phyloP scores from a whole-genome alignment of 2,113 vertebrate species.

The Lepus americanus region DNA sequence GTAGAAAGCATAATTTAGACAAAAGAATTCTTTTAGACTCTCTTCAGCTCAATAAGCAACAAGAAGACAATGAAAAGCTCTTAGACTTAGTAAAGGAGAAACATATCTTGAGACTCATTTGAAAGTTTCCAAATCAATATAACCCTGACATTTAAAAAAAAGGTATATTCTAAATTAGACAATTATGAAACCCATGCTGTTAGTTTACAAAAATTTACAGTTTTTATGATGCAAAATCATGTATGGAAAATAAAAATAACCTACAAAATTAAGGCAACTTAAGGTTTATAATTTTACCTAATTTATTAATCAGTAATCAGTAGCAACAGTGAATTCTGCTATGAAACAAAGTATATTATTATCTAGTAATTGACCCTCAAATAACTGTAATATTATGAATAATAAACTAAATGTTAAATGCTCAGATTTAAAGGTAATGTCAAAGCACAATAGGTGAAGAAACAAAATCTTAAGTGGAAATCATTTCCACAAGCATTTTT shows the following conservation, averaged over 20 bases:
- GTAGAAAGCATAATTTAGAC: neutral
- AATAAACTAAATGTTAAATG: neutral
- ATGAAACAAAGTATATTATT: neutral
- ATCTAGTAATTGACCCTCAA: neutral
- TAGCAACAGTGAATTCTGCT: neutral
- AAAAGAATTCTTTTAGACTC: neutral
- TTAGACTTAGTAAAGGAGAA: neutral
- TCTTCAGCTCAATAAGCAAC: neutral
- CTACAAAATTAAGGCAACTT: neutral
- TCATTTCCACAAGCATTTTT: slow-evolving; percentile 1
- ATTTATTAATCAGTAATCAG: slow-evolving; percentile 7
- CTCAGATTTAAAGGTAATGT: neutral
- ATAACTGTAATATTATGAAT: neutral
- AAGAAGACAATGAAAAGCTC: neutral
- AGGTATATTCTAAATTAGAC: no score
- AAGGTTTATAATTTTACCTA: neutral
- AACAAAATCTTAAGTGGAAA: slow-evolving; percentile 15
- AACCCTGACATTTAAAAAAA: neutral
- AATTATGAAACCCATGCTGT: neutral
- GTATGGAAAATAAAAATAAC: neutral
- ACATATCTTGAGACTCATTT: neutral
- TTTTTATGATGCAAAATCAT: neutral
- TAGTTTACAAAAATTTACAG: neutral
- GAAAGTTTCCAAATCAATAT: neutral
- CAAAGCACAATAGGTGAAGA: neutral